Evolutionary conservation across 2,888 invertebrate genomes (phyloP).

Genomic region (Epicampocera succincta): DNA sequence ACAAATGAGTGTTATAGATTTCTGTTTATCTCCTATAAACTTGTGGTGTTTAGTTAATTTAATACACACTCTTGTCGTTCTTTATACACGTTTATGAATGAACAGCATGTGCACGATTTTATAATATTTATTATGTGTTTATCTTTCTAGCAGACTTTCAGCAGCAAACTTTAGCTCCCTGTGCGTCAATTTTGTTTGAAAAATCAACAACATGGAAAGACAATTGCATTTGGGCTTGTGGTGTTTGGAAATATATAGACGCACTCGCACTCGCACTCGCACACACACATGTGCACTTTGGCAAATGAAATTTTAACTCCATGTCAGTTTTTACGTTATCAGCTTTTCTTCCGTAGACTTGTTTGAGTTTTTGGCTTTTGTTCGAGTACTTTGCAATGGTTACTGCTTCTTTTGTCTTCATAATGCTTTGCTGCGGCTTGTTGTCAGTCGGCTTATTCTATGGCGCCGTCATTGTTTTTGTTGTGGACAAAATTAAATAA

Average conservation of each 20-base stretch:
- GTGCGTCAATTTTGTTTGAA: conserved; percentile 39
- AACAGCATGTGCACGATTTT: not conserved
- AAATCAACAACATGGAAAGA: conserved; percentile 50
- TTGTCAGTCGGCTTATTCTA: conserved; percentile 6
- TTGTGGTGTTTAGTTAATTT: conserved; percentile 20
- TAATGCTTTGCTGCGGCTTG: conserved; percentile 19
- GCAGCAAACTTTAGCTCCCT: conserved; percentile 31
- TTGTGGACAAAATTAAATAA: conserved; percentile 28
- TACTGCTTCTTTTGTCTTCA: conserved; percentile 2
- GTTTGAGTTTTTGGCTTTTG: conserved; percentile 5
- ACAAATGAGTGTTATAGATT: conserved; percentile 37
- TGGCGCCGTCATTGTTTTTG: not conserved
- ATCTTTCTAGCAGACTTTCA: conserved; percentile 39
- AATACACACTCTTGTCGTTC: conserved; percentile 1
- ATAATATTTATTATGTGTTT: conserved; percentile 20
- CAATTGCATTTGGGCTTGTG: conserved; percentile 58
- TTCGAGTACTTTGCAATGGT: not conserved
- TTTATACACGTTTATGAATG: not conserved
- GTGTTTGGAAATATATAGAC: conserved; percentile 10
- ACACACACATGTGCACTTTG: not conserved
- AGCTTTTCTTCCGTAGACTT: conserved; percentile 16
- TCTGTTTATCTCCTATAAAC: conserved; percentile 44
- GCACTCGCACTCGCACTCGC: not conserved
- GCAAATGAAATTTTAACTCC: not conserved
- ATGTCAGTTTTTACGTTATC: not conserved